phyloP scores from a whole-genome alignment of 1,140 invertebrate species.

The Mactra quadrangularis region DNA sequence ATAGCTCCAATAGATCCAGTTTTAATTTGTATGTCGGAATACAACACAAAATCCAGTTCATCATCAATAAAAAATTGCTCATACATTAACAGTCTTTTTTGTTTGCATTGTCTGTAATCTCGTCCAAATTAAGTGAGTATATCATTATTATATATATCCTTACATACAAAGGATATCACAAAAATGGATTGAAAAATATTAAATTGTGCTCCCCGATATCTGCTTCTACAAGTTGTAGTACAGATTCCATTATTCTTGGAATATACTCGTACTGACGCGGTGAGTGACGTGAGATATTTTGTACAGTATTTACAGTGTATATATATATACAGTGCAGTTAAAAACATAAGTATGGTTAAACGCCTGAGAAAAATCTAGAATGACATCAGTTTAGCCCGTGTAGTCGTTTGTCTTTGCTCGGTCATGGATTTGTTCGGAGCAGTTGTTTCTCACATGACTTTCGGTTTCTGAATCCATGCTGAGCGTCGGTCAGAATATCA shows the following conservation, averaged over 20 bases:
- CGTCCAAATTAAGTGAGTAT: slow-evolving; percentile 44
- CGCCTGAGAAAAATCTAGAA: slow-evolving; percentile 44
- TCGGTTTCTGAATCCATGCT: slow-evolving; percentile 40
- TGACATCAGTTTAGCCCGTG: slow-evolving; percentile 16
- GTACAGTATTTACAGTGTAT: no score
- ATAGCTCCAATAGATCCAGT: slow-evolving; percentile 11
- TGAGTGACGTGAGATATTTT: slow-evolving; percentile 64
- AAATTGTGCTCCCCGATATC: no score
- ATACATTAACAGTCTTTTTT: slow-evolving; percentile 51
- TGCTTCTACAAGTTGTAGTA: no score
- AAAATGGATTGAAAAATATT: no score
- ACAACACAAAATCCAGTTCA: neutral
- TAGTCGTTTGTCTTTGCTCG: slow-evolving; percentile 1
- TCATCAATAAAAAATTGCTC: slow-evolving; percentile 8
- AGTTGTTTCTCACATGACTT: slow-evolving; percentile 39
- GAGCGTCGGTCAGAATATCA: slow-evolving; percentile 12
- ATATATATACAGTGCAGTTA: no score
- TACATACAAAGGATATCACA: slow-evolving; percentile 5
- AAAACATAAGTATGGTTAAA: no score
- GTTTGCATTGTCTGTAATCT: slow-evolving; percentile 56
- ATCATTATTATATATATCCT: slow-evolving; percentile 7
- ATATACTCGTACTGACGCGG: neutral
- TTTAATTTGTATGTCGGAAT: slow-evolving; percentile 6
- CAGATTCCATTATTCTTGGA: no score
- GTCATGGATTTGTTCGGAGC: slow-evolving; percentile 24